These are phyloP conservation scores for Ceyx cyanopectus DNA, from an alignment of 2,113 vertebrate genomes.

Conservation along the genomic window DNA sequence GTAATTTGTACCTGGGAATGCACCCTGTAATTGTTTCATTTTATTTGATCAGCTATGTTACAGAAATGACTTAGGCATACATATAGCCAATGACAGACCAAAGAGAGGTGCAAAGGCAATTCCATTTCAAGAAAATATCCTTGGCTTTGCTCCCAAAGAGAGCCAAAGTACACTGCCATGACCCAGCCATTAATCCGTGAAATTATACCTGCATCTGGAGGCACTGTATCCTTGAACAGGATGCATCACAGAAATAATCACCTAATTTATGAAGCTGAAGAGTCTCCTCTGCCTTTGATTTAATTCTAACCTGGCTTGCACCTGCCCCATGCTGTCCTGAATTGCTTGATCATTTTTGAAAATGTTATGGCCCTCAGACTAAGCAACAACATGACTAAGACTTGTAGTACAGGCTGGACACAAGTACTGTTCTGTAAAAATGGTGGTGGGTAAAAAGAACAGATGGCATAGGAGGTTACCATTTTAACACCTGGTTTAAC, in stretches of 20 bases:
- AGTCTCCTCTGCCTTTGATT: neutral
- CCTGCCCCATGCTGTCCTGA: neutral
- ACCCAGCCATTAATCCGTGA: neutral
- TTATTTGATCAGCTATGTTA: neutral
- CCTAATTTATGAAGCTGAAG: neutral
- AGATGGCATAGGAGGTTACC: too few relatives aligned
- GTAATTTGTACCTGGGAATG: neutral
- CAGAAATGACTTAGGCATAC: neutral
- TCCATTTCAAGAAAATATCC: neutral
- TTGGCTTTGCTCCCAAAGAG: neutral
- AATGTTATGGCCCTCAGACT: neutral
- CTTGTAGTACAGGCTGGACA: too few relatives aligned
- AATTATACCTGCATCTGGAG: neutral
- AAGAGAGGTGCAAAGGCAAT: neutral
- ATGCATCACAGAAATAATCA: too few relatives aligned
- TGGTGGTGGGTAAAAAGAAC: too few relatives aligned
- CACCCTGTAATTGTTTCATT: neutral
- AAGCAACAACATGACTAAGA: too few relatives aligned
- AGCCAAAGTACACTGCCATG: neutral
- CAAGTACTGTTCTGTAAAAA: too few relatives aligned
- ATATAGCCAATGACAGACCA: neutral
- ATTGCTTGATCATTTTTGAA: conserved; percentile 5
- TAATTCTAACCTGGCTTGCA: neutral
- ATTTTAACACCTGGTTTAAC: too few relatives aligned
- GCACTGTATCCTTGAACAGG: too few relatives aligned